Evolutionary conservation across 2,888 invertebrate genomes (phyloP).

Genomic region (Volucella inanis): DNA sequence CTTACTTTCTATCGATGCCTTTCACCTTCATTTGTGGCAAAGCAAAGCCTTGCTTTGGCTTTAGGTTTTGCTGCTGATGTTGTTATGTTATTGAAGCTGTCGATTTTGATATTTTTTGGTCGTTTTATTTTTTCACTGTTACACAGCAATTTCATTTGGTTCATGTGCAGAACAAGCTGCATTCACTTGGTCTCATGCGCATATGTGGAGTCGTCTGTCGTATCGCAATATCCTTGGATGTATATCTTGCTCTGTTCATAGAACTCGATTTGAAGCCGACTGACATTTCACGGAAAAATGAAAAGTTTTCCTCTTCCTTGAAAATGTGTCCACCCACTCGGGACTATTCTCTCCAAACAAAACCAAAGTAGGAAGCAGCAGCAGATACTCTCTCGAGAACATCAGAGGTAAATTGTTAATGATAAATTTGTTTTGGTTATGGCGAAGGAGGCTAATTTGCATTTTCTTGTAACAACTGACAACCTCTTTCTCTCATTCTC

Average conservation of each 20-base stretch:
- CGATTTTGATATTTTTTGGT: slow-evolving; percentile 5
- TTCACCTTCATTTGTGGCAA: slow-evolving; percentile 50
- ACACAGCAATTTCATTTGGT: slow-evolving; percentile 53
- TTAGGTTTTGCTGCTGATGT: too few species aligned
- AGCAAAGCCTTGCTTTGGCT: neutral
- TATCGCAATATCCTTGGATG: slow-evolving; percentile 39
- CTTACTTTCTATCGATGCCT: slow-evolving; percentile 68
- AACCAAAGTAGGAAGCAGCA: neutral
- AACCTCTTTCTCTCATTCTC: slow-evolving; percentile 13
- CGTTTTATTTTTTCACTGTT: slow-evolving; percentile 7
- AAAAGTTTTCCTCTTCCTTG: slow-evolving; percentile 48
- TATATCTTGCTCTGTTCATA: slow-evolving; percentile 52
- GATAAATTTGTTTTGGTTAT: slow-evolving; percentile 50
- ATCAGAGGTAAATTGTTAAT: slow-evolving; percentile 51
- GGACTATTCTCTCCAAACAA: slow-evolving; percentile 6
- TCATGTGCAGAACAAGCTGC: slow-evolving; percentile 45
- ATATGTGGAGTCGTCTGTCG: slow-evolving; percentile 23
- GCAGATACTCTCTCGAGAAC: slow-evolving; percentile 21
- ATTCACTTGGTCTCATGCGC: slow-evolving; percentile 34
- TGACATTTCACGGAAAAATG: slow-evolving; percentile 39
- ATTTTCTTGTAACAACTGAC: slow-evolving; percentile 5
- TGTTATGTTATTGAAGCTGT: too few species aligned
- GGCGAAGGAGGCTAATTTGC: slow-evolving; percentile 53
- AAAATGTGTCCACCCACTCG: slow-evolving; percentile 54
- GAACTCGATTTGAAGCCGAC: slow-evolving; percentile 43